These are phyloP conservation scores for Macrosteles quadrilineatus DNA, from an alignment of 1,140 invertebrate species.

Conservation along the genomic window DNA sequence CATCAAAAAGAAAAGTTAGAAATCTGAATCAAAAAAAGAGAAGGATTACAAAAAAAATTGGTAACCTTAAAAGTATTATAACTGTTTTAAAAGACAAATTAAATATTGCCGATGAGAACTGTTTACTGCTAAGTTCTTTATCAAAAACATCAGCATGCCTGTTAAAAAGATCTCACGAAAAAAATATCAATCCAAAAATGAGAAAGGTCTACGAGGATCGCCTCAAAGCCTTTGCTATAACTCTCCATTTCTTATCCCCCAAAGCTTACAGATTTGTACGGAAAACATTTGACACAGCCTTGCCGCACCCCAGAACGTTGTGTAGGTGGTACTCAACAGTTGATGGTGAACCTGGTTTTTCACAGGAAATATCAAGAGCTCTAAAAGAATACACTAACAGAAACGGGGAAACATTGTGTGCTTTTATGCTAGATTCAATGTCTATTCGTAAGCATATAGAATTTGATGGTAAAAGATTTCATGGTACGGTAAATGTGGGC, in stretches of 20 bases:
- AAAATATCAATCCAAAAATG: constrained; percentile 20
- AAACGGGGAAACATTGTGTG: constrained; percentile 19
- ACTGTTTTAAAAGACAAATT: constrained; percentile 6
- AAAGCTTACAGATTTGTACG: constrained; percentile 50
- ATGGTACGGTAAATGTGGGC: background rate
- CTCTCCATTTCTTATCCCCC: constrained; percentile 49
- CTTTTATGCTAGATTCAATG: constrained; percentile 40
- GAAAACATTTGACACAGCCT: constrained; percentile 45
- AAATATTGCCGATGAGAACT: constrained; percentile 15
- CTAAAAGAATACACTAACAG: constrained; percentile 40
- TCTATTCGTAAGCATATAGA: constrained; percentile 39
- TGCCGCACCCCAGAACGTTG: constrained; percentile 49
- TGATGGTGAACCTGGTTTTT: constrained; percentile 49
- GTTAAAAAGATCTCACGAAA: constrained; percentile 22
- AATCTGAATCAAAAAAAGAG: constrained; percentile 1
- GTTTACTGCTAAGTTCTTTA: constrained; percentile 15
- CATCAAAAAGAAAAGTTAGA: constrained; percentile 24
- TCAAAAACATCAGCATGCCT: constrained; percentile 31
- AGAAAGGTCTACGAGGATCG: constrained; percentile 28
- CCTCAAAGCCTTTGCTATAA: constrained; percentile 45
- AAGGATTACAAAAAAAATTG: constrained; percentile 22
- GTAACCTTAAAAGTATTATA: constrained; percentile 15
- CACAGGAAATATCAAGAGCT: constrained; percentile 46
- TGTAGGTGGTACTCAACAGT: constrained; percentile 48
- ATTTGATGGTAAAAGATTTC: constrained; percentile 33